phyloP scores from a whole-genome alignment of 2,797 vertebrate genomes.

The Karalla daura region DNA sequence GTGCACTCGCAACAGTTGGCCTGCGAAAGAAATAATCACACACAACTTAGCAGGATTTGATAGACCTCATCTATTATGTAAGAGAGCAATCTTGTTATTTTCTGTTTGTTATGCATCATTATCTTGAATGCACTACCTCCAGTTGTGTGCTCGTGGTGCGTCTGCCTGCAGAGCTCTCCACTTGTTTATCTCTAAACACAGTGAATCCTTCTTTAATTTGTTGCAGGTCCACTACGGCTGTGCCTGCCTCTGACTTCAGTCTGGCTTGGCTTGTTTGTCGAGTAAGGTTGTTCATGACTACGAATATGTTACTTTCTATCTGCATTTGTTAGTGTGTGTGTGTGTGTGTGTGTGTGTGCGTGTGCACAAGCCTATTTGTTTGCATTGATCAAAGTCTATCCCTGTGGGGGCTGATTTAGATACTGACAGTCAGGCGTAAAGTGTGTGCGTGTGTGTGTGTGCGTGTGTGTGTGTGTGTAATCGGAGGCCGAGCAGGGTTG shows the following conservation, averaged over 20 bases:
- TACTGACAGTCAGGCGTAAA: constrained; percentile 66
- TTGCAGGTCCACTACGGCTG: constrained; percentile 4
- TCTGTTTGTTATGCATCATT: constrained; percentile 68
- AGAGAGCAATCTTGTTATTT: constrained; percentile 38
- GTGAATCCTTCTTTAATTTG: constrained; percentile 39
- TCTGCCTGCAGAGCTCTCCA: constrained; percentile 20
- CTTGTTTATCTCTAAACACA: constrained; percentile 55
- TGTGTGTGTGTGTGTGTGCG: constrained; percentile 21
- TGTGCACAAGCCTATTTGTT: constrained; percentile 28
- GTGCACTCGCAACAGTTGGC: background rate
- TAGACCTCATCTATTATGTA: constrained; percentile 66
- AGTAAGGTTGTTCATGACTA: constrained; percentile 48
- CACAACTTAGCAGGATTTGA: constrained; percentile 37
- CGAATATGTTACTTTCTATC: constrained; percentile 46
- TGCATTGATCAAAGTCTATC: constrained; percentile 75
- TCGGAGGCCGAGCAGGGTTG: background rate
- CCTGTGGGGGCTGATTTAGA: constrained; percentile 53
- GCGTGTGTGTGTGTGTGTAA: background rate
- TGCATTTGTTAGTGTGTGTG: constrained; percentile 24
- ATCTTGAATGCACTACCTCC: constrained; percentile 55
- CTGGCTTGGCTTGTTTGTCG: constrained; percentile 41
- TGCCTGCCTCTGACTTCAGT: constrained; percentile 17
- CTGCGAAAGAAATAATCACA: constrained; percentile 12
- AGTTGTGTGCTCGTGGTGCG: constrained; percentile 25
- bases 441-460: constrained; percentile 16